These are phyloP conservation scores for Dendronephthya gigantea DNA, from an alignment of 64 coral and sea anemone genomes.

Conservation along the genomic window DNA sequence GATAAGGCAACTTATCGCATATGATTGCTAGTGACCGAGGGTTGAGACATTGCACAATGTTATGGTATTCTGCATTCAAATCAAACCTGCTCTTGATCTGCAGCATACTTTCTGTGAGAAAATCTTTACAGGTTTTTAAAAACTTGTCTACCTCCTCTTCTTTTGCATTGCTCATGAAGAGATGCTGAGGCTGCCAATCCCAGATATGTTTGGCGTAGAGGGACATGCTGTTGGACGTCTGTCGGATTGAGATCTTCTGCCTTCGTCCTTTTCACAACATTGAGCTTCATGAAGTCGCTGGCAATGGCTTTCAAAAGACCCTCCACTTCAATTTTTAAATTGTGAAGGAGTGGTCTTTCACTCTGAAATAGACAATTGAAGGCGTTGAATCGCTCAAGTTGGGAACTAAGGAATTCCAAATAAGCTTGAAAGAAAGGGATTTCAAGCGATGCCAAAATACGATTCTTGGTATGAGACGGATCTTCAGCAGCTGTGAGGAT, in stretches of 20 bases:
- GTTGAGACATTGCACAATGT: not conserved
- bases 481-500: not conserved
- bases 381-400: not conserved
- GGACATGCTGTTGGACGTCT: not conserved
- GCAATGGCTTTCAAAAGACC: not conserved
- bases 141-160: not conserved
- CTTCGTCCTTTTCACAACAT: not conserved
- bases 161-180: not conserved
- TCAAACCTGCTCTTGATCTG: not conserved
- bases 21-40: too few species aligned
- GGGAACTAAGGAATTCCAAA: not conserved
- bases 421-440: not conserved
- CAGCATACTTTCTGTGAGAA: not conserved
- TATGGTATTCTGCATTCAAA: not conserved
- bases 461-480: not conserved
- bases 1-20: too few species aligned
- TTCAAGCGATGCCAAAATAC: not conserved
- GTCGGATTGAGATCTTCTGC: not conserved
- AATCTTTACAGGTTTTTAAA: not conserved
- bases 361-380: not conserved
- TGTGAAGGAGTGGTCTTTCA: not conserved
- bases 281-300: not conserved
- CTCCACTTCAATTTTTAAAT: not conserved
- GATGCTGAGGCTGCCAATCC: not conserved
- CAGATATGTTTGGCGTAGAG: not conserved